Conservation (phyloP, 2,797 vertebrate species). For the Tiaroga cobitis region DNA sequence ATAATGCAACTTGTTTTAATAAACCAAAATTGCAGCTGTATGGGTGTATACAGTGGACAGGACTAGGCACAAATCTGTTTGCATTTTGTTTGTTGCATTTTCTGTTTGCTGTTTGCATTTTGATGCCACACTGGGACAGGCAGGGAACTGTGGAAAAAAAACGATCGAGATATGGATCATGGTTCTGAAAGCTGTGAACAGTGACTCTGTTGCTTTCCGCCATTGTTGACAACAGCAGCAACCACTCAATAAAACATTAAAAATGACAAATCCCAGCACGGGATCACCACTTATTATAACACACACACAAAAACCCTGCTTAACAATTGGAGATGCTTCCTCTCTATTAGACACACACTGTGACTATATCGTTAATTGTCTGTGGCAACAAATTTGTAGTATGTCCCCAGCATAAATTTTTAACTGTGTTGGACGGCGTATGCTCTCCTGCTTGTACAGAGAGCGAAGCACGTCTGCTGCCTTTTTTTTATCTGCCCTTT, state of each 20-base stretch:
- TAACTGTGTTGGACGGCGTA: not conserved
- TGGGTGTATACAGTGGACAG: not conserved
- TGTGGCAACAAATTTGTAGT: not conserved
- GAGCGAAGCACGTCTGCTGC: not conserved
- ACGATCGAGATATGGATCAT: not conserved
- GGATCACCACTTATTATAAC: not conserved
- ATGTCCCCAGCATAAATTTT: not conserved
- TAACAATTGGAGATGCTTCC: not conserved
- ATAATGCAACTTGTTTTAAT: not conserved
- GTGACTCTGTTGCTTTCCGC: not conserved
- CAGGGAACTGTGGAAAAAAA: not conserved
- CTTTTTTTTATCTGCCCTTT: constrained; percentile 40
- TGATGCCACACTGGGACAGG: not conserved
- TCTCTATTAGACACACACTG: not conserved
- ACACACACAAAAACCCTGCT: not conserved
- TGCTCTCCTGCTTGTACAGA: not conserved
- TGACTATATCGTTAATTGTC: not conserved
- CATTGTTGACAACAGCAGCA: not conserved
- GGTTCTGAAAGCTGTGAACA: constrained; percentile 17
- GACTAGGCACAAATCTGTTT: not conserved
- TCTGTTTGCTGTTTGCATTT: not conserved
- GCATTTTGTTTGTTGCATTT: not conserved
- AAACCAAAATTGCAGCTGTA: not conserved
- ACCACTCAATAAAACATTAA: constrained; percentile 35
- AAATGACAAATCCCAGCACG: constrained; percentile 1